These are phyloP conservation scores for Ophonus ardosiacus DNA, from an alignment of 2,888 invertebrate species.

Conservation along the genomic window DNA sequence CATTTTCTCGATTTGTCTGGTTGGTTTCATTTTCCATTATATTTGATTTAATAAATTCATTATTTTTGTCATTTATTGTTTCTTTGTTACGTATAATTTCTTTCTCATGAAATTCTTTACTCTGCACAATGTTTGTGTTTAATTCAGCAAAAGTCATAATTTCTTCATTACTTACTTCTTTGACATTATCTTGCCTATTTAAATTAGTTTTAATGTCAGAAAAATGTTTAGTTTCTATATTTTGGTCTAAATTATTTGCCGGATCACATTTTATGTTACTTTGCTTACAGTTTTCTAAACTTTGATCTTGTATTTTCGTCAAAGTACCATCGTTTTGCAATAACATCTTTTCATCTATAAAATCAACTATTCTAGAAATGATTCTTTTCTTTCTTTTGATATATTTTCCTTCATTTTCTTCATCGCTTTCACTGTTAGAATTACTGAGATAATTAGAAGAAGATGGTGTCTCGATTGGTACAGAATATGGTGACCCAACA, in stretches of 20 bases:
- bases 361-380: conserved; percentile 70
- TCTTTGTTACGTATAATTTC: not conserved
- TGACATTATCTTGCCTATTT: conserved; percentile 72
- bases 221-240: not conserved
- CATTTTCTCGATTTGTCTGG: not conserved
- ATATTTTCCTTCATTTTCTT: conserved; percentile 62
- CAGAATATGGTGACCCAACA: conserved; percentile 80
- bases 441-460: conserved; percentile 64
- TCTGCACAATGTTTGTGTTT: not conserved
- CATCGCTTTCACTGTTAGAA: conserved; percentile 71
- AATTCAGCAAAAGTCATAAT: not conserved
- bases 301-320: conserved; percentile 76
- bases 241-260: not conserved
- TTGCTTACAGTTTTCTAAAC: not conserved
- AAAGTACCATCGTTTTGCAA: conserved; percentile 77
- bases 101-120: not conserved
- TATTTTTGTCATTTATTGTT: not conserved
- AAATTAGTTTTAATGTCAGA: conserved; percentile 63
- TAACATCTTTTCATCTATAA: conserved; percentile 76
- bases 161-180: not conserved
- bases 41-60: not conserved
- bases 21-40: not conserved
- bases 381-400: conserved; percentile 72
- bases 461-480: conserved; percentile 75
- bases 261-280: not conserved